These are phyloP conservation scores for Dromiciops gliroides DNA, from an alignment of 2,113 vertebrate species.

Conservation along the genomic window DNA sequence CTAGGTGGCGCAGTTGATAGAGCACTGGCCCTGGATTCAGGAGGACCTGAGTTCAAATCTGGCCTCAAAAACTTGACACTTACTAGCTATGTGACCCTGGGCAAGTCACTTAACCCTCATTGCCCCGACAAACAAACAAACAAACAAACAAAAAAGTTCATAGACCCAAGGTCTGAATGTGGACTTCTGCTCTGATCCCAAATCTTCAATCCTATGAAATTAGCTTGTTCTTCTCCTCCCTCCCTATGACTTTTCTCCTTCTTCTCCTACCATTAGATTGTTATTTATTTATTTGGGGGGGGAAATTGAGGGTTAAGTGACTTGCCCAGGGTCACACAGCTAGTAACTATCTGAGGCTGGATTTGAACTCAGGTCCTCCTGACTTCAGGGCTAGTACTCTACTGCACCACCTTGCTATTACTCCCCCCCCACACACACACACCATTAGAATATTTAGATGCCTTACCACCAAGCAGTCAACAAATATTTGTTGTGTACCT, in stretches of 20 bases:
- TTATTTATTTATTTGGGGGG: neutral
- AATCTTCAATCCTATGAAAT: neutral
- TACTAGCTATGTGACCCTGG: too few species aligned
- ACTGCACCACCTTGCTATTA: neutral
- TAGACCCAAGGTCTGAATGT: neutral
- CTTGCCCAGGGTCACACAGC: too few species aligned
- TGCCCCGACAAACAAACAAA: too few species aligned
- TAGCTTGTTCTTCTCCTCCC: neutral
- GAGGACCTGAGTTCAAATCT: too few species aligned
- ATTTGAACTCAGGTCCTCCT: neutral
- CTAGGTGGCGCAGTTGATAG: too few species aligned
- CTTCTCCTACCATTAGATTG: neutral
- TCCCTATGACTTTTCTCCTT: neutral
- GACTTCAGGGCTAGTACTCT: neutral
- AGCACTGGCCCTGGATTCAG: too few species aligned
- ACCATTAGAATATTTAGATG: neutral
- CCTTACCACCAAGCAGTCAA: neutral
- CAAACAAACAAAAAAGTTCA: neutral
- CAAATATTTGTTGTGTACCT: neutral
- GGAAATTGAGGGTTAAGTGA: neutral
- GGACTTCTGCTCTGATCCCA: neutral
- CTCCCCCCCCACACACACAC: too few species aligned
- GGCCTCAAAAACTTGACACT: too few species aligned
- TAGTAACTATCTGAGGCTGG: neutral
- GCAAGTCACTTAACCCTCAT: too few species aligned